Base-by-base conservation (phyloP, 2,888 invertebrate species). In the Mesochorus sp. region DNA sequence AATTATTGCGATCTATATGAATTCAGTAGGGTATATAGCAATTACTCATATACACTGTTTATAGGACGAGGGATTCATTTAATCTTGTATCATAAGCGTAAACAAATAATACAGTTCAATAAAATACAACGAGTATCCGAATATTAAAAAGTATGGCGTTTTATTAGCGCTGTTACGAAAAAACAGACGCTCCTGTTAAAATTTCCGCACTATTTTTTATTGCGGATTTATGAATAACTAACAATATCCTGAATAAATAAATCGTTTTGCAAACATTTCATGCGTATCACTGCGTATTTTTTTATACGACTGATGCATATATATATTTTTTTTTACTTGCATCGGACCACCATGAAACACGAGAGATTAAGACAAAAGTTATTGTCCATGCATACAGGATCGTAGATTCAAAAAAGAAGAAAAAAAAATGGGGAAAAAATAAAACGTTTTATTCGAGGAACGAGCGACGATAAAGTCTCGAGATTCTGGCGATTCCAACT, bases 11-110 rank as follows among this genome's bases (percentile, higher is more conserved):
- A 26, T 39, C 37, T 37, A 10, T 39, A 47, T 62, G 17, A 51
- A n/a, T 26, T 26, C 19, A 10, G 39, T 10, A n/a, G 24, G 24
- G 44, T 19, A 47, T 26, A 51, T n/a, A 26, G 8, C 26, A 66
- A 51, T 53, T 37, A 66, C 51, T 66, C n/a, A n/a, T 66, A 66
- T 66, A 51, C 17, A 19, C 31, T 17, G 39, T 51, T 47, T 47
- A 31, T 39, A 51, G 17, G 37, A 37, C 39, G 49, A 51, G n/a
- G n/a, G 51, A 51, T 51, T 39, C 66, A 17, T 17, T 39, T 17
- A 17, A 17, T 24, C 51, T 37, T 42, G 14, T 44, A 21, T 39
- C 34, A 10, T 34, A n/a, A 28, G 14, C 14, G 26, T 37, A 55
- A 34, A 31, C 39, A 62, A 62, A 47, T 42, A 62, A 31, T 19